Percentiles rank a stretch among this genome's conserved stretches.
These are phyloP conservation scores for Danio choprae DNA, from an alignment of 2,797 vertebrate species.

Conservation along the genomic window DNA sequence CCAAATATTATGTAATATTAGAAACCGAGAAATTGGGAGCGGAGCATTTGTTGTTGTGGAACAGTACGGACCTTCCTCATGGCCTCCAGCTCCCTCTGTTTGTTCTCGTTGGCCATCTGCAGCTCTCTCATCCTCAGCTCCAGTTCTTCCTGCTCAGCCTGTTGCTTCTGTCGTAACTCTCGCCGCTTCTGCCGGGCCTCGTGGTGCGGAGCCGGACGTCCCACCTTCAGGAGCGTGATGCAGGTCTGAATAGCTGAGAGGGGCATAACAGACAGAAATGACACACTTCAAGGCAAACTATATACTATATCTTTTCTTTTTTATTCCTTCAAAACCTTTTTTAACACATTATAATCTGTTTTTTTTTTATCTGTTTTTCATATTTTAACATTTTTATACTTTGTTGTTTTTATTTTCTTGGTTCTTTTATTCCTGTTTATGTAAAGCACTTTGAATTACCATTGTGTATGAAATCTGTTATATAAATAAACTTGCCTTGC, in stretches of 20 bases:
- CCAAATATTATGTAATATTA: not conserved
- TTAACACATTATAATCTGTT: too few species aligned
- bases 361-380: too few species aligned
- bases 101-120: constrained; percentile 90
- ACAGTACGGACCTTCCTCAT: constrained; percentile 85
- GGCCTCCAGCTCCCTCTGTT: constrained; percentile 90
- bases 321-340: too few species aligned
- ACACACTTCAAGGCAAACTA: not conserved
- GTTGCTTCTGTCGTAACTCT: constrained; percentile 84
- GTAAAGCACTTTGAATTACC: too few species aligned
- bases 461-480: too few species aligned
- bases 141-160: constrained; percentile 91
- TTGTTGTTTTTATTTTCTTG: too few species aligned
- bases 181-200: constrained; percentile 88
- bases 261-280: not conserved
- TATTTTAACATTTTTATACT: too few species aligned
- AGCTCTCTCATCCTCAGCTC: constrained; percentile 92
- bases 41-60: not conserved
- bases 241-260: constrained; percentile 88
- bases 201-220: constrained; percentile 86
- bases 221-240: constrained; percentile 81
- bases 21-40: not conserved
- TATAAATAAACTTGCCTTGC: too few species aligned
- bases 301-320: not conserved
- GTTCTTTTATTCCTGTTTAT: too few species aligned